These are phyloP conservation scores for Coptodon bakossiorum DNA, from an alignment of 2,113 vertebrate species.

Conservation along the genomic window DNA sequence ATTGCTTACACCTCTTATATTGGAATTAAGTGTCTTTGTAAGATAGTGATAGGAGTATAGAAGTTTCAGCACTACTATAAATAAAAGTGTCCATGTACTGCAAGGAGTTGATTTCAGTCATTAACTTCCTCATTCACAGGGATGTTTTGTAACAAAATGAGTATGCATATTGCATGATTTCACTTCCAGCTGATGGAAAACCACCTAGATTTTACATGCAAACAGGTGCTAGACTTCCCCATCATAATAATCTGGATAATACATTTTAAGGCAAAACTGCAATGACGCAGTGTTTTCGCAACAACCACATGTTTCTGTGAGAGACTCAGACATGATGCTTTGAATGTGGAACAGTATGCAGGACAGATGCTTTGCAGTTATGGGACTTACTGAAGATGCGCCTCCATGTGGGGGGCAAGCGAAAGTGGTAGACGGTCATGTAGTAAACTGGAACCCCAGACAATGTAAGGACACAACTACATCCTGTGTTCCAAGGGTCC, in stretches of 20 bases:
- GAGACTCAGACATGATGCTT: neutral
- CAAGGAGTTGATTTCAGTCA: neutral
- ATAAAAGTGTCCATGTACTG: neutral
- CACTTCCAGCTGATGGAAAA: neutral
- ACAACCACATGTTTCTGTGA: neutral
- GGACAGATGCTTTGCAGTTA: neutral
- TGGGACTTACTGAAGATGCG: slow-evolving; percentile 57
- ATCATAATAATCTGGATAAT: neutral
- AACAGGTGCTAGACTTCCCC: neutral
- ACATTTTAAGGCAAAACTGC: neutral
- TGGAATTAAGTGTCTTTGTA: neutral
- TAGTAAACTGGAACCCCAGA: slow-evolving; percentile 91
- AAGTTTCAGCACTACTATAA: neutral
- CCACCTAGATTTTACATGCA: neutral
- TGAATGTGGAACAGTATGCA: neutral
- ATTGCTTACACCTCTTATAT: neutral
- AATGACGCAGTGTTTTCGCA: neutral
- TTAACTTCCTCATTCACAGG: neutral
- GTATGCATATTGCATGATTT: neutral
- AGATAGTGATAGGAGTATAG: neutral
- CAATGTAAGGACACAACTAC: slow-evolving; percentile 83
- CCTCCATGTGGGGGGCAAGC: slow-evolving; percentile 43
- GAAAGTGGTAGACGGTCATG: slow-evolving; percentile 37
- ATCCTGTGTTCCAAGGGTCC: slow-evolving; percentile 86
- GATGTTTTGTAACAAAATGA: neutral